Percentiles rank a stretch among this genome's conserved stretches.
phyloP scores from a whole-genome alignment of 2,888 invertebrate species.

The Incurvaria masculella region DNA sequence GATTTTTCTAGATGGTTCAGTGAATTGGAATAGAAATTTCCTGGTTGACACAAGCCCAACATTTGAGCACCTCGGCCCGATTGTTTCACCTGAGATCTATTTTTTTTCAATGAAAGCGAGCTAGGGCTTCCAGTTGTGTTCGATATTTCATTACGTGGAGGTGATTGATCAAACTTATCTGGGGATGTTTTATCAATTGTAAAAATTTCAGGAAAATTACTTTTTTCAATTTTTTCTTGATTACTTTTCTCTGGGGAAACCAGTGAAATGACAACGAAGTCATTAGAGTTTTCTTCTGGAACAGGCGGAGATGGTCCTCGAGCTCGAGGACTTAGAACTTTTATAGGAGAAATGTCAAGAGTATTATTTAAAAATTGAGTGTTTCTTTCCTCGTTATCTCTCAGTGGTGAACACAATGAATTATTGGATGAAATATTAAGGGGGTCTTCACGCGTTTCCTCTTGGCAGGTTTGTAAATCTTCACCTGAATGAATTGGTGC shows the following conservation, averaged over 20 bases:
- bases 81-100: conserved; percentile 34
- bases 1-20: conserved; percentile 22
- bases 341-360: conserved; percentile 60
- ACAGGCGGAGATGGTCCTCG: conserved; percentile 27
- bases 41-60: conserved; percentile 40
- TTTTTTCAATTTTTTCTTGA: conserved; percentile 38
- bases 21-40: conserved; percentile 27
- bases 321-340: conserved; percentile 34
- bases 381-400: conserved; percentile 37
- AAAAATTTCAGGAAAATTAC: conserved; percentile 43
- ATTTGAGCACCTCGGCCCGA: conserved; percentile 46
- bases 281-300: conserved; percentile 34
- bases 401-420: conserved; percentile 37
- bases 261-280: conserved; percentile 38
- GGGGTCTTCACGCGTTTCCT: background rate
- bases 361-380: conserved; percentile 57
- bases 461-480: background rate
- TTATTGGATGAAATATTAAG: conserved; percentile 4
- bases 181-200: conserved; percentile 37
- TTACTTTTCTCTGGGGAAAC: conserved; percentile 38
- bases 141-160: conserved; percentile 30
- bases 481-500: conserved; percentile 1
- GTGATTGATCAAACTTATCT: conserved; percentile 39
- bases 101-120: conserved; percentile 40
- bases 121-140: conserved; percentile 31